These are phyloP conservation scores for Ophthalmolycus amberensis DNA, from an alignment of 2,113 vertebrate genomes.

Conservation along the genomic window DNA sequence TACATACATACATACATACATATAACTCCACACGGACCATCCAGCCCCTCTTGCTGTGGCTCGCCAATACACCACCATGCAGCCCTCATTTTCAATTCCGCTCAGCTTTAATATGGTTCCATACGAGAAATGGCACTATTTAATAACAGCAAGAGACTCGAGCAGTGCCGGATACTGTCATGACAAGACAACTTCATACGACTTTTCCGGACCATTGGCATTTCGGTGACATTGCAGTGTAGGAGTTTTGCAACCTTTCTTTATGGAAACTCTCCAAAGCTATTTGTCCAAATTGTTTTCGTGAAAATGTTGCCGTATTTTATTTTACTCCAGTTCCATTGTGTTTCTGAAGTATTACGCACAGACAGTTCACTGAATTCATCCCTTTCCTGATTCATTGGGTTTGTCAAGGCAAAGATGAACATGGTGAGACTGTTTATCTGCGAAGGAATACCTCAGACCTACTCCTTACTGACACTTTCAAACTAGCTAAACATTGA, in stretches of 20 bases:
- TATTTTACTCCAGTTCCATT: constrained; percentile 25
- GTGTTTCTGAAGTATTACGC: constrained; percentile 55
- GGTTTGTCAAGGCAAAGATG: constrained; percentile 52
- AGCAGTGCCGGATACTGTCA: not conserved
- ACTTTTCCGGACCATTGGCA: constrained; percentile 24
- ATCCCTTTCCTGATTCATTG: constrained; percentile 67
- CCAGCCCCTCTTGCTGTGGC: no score
- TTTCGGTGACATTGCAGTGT: constrained; percentile 36
- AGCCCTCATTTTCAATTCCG: not conserved
- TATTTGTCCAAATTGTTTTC: constrained; percentile 50
- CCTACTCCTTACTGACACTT: constrained; percentile 59
- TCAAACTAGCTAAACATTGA: constrained; percentile 58
- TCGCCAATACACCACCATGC: no score
- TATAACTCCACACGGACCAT: no score
- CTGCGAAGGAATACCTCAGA: constrained; percentile 55
- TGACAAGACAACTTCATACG: constrained; percentile 41
- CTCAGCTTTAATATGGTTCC: not conserved
- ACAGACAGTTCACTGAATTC: constrained; percentile 50
- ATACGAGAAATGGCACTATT: not conserved
- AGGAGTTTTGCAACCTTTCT: constrained; percentile 38
- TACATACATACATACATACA: no score
- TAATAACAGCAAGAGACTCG: not conserved
- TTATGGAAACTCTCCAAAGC: constrained; percentile 46
- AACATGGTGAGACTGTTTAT: constrained; percentile 63
- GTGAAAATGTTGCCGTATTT: constrained; percentile 38